These are phyloP conservation scores for Microcebus jonahi DNA, from an alignment of 2,113 vertebrate genomes.

Conservation along the genomic window DNA sequence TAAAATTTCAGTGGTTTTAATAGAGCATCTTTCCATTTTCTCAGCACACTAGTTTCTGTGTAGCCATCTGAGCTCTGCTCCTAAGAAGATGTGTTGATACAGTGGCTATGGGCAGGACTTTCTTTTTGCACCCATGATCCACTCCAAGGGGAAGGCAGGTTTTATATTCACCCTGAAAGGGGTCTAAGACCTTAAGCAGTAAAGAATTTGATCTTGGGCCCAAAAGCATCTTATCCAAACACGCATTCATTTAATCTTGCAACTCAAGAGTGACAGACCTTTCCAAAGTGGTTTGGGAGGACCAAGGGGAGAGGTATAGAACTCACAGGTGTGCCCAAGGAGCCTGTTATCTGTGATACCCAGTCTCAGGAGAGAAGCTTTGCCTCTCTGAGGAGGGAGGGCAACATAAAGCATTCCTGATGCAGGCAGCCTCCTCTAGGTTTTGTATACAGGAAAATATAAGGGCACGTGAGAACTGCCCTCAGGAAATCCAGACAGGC, in stretches of 20 bases:
- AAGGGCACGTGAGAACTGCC: neutral
- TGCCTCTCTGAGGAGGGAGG: neutral
- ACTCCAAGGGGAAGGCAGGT: neutral
- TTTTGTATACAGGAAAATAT: neutral
- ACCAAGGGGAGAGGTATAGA: neutral
- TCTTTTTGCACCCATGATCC: neutral
- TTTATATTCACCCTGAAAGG: slow-evolving; percentile 43
- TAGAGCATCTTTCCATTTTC: slow-evolving; percentile 39
- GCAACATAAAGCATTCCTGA: neutral
- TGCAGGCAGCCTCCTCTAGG: neutral
- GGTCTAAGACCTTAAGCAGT: slow-evolving; percentile 17
- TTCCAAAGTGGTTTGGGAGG: slow-evolving; percentile 17
- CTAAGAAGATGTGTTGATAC: neutral
- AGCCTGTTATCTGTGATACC: slow-evolving; percentile 68
- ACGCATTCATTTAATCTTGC: slow-evolving; percentile 71
- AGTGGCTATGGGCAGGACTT: neutral
- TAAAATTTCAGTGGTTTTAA: slow-evolving; percentile 55
- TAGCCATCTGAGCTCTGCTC: neutral
- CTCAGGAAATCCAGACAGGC: neutral
- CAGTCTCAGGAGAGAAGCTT: slow-evolving; percentile 29
- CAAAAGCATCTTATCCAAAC: slow-evolving; percentile 61
- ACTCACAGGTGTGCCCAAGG: neutral
- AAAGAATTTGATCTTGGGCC: slow-evolving; percentile 30
- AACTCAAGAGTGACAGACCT: slow-evolving; percentile 56
- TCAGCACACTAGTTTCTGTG: slow-evolving; percentile 32